Evolutionary conservation across 2,113 vertebrate genomes (phyloP).

Genomic region (Miniopterus natalensis): DNA sequence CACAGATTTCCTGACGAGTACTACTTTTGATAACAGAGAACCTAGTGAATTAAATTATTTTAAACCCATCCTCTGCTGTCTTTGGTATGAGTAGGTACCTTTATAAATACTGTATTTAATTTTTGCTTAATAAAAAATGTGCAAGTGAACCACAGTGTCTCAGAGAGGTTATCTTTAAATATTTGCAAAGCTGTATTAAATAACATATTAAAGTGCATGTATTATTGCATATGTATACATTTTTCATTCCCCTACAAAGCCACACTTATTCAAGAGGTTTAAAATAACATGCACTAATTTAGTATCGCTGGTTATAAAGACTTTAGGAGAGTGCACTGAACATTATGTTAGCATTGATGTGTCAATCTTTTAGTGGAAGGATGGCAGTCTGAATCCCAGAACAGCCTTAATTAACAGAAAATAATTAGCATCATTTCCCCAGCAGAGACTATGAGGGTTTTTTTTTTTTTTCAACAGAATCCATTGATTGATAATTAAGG

Average conservation of each 20-base stretch:
- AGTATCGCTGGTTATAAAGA: conserved; percentile 87
- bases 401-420: conserved; percentile 92
- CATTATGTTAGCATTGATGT: conserved; percentile 91
- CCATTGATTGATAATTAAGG: conserved; percentile 93
- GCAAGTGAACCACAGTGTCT: conserved; percentile 50
- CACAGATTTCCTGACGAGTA: conserved; percentile 24
- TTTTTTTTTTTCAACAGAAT: conserved; percentile 86
- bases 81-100: conserved; percentile 28
- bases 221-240: conserved; percentile 61
- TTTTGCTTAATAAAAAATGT: conserved; percentile 77
- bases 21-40: conserved; percentile 42
- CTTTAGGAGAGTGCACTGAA: conserved; percentile 87
- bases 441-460: conserved; percentile 89
- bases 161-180: conserved; percentile 71
- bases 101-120: conserved; percentile 75
- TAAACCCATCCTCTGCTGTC: conserved; percentile 33
- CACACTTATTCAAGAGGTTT: conserved; percentile 84
- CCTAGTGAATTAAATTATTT: conserved; percentile 72
- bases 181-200: conserved; percentile 65
- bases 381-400: conserved; percentile 90
- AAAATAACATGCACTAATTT: conserved; percentile 88
- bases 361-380: conserved; percentile 90
- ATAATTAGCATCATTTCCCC: conserved; percentile 93
- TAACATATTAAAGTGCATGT: conserved; percentile 62
- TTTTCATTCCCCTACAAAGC: conserved; percentile 76